Evolutionary conservation across 2,113 vertebrate species (phyloP).

Genomic region (Barnardius zonarius): DNA sequence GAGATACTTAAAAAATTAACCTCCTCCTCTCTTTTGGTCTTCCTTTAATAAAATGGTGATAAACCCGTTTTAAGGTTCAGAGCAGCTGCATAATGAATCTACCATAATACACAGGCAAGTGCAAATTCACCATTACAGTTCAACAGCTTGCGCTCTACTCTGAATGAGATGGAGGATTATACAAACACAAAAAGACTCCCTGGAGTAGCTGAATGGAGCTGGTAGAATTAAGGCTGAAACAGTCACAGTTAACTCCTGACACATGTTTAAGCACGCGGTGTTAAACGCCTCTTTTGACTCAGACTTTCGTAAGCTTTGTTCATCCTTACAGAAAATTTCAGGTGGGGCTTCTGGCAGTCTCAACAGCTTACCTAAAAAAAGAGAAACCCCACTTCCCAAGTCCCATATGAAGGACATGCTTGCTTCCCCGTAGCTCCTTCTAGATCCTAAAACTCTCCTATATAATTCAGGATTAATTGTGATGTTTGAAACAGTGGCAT

Average conservation of each 20-base stretch:
- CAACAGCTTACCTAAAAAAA: background rate
- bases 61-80: conserved; percentile 33
- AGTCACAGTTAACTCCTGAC: background rate
- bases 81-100: background rate
- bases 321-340: background rate
- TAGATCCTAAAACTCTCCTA: background rate
- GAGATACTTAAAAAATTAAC: conserved; percentile 15
- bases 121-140: background rate
- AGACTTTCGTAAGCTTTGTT: background rate
- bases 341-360: background rate
- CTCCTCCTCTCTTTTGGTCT: background rate
- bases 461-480: background rate
- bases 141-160: conserved; percentile 1
- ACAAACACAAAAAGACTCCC: conserved; percentile 8
- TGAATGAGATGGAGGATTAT: conserved; percentile 11
- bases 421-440: background rate
- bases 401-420: background rate
- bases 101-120: background rate
- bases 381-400: background rate
- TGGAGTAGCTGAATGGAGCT: background rate
- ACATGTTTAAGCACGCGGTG: background rate
- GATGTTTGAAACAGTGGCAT: background rate
- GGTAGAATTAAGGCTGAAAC: background rate
- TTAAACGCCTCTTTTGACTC: background rate
- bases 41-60: conserved; percentile 8